Evolutionary conservation across 2,888 invertebrate genomes (phyloP).

Genomic region (Tigriopus californicus): DNA sequence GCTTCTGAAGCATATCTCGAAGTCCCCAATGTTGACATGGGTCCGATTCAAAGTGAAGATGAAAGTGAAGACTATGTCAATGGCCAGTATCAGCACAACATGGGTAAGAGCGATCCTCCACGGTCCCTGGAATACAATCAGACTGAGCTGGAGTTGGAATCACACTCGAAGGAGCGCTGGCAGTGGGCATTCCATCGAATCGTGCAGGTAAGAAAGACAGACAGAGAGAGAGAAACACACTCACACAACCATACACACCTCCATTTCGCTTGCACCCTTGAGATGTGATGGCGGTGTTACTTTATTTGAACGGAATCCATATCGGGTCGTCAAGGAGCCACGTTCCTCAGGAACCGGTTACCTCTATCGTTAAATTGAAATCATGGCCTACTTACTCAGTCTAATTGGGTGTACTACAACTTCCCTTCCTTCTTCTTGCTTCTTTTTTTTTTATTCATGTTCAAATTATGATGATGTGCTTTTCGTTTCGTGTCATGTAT

Average conservation of each 20-base stretch:
- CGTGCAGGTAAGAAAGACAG: conserved; percentile 9
- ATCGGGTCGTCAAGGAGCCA: background rate
- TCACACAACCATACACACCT: too few relatives aligned
- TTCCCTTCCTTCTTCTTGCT: background rate
- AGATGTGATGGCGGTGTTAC: too few relatives aligned
- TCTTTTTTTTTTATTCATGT: background rate
- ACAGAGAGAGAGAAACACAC: too few relatives aligned
- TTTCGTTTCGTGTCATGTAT: background rate
- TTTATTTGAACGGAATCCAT: too few relatives aligned
- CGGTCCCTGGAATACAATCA: too few relatives aligned
- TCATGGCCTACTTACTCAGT: background rate
- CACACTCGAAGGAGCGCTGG: conserved; percentile 2
- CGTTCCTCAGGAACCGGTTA: background rate
- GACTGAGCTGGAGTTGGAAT: background rate
- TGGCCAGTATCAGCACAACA: too few relatives aligned
- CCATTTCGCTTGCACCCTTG: too few relatives aligned
- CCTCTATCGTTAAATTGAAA: background rate
- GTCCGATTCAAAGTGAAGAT: too few relatives aligned
- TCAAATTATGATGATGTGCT: background rate
- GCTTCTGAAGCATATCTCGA: too few relatives aligned
- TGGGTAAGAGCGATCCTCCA: too few relatives aligned
- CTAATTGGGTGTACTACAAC: background rate
- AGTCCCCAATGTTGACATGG: too few relatives aligned
- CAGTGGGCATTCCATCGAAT: conserved; percentile 14
- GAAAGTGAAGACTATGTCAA: too few relatives aligned